A percentile compares a stretch with the other conserved stretches of the same genome.
These are phyloP conservation scores for Carassius carassius DNA, from an alignment of 2,113 vertebrate species.

Conservation along the genomic window DNA sequence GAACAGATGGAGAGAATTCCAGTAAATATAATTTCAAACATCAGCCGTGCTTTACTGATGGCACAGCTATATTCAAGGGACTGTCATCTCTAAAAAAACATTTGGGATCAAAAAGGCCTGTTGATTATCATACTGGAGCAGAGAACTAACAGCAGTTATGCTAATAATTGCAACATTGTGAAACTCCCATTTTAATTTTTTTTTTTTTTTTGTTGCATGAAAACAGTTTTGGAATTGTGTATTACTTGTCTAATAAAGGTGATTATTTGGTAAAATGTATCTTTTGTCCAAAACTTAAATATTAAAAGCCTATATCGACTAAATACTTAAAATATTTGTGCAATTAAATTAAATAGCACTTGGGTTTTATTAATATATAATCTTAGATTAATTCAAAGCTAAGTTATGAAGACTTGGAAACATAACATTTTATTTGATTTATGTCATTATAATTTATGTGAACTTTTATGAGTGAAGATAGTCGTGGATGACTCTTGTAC, in stretches of 20 bases:
- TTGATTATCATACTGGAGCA: constrained; percentile 47
- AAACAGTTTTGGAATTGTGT: background rate
- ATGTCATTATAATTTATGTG: background rate
- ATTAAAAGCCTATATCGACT: background rate
- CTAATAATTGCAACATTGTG: constrained; percentile 46
- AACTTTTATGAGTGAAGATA: background rate
- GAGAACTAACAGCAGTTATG: constrained; percentile 58
- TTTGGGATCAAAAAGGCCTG: constrained; percentile 56
- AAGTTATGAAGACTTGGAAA: background rate
- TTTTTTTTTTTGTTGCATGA: background rate
- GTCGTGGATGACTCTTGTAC: constrained; percentile 21
- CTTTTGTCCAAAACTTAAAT: background rate
- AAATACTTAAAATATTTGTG: background rate
- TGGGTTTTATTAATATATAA: background rate
- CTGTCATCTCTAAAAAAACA: constrained; percentile 62
- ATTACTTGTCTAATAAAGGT: background rate
- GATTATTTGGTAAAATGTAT: no score
- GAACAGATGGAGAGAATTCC: constrained; percentile 56
- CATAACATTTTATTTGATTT: background rate
- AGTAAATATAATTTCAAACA: constrained; percentile 68
- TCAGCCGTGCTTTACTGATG: constrained; percentile 61
- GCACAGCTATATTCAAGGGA: constrained; percentile 62
- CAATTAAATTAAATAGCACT: background rate
- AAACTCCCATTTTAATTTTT: background rate
- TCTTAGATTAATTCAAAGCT: background rate